These are phyloP conservation scores for Rhogogaster chlorosoma DNA, from an alignment of 2,888 invertebrate species.

Conservation along the genomic window DNA sequence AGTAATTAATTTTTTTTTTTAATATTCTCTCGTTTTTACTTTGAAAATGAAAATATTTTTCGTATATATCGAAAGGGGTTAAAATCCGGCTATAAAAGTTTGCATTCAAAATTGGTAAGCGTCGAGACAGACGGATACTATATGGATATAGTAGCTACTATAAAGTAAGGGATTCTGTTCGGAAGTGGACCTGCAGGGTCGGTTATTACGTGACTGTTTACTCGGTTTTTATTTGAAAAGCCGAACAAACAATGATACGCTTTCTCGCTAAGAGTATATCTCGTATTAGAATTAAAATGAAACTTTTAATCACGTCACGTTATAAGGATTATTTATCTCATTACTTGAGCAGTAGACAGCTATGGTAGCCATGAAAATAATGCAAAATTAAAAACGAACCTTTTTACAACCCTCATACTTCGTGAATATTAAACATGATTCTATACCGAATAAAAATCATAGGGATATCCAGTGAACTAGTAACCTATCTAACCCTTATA, in stretches of 20 bases:
- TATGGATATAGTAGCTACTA: neutral
- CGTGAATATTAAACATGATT: neutral
- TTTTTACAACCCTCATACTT: neutral
- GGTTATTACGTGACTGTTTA: conserved; percentile 9
- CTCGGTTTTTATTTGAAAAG: conserved; percentile 13
- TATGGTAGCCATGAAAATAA: neutral
- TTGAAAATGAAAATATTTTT: neutral
- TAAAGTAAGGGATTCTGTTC: neutral
- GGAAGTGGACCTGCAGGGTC: neutral
- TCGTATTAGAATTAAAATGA: conserved; percentile 21
- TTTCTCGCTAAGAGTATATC: neutral
- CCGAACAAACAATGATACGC: conserved; percentile 37
- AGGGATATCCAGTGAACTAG: no score
- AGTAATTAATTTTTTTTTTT: neutral
- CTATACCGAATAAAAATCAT: neutral
- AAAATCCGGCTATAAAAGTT: neutral
- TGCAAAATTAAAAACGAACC: neutral
- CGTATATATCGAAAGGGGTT: neutral
- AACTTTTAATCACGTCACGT: conserved; percentile 35
- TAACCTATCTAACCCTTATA: no score
- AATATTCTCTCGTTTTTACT: neutral
- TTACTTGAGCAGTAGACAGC: neutral
- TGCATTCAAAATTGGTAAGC: neutral
- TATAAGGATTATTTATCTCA: conserved; percentile 7
- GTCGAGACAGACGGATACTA: neutral